Percentiles rank a stretch among this genome's conserved stretches.
Evolutionary conservation across 2,113 vertebrate species (phyloP).

Genomic region (Alaudala cheleensis): DNA sequence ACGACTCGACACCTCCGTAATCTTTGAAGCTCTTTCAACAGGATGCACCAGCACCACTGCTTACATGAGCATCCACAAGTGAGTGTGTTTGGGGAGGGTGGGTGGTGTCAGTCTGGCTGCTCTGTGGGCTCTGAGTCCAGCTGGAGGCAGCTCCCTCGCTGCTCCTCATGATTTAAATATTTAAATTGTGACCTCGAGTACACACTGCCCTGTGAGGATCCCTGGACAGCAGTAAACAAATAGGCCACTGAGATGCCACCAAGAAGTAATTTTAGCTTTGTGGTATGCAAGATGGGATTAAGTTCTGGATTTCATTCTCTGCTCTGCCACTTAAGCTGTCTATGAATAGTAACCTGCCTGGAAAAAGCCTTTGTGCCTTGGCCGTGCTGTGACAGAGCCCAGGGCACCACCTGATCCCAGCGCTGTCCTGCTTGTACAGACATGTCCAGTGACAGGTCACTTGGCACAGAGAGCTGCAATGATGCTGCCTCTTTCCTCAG

Average conservation of each 20-base stretch:
- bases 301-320: constrained; percentile 29
- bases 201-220: background rate
- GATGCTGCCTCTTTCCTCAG: background rate
- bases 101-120: background rate
- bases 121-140: background rate
- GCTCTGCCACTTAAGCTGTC: background rate
- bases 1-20: constrained; percentile 89
- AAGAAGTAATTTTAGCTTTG: constrained; percentile 21
- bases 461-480: background rate
- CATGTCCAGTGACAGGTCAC: background rate
- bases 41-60: constrained; percentile 96
- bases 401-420: background rate
- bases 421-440: background rate
- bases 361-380: background rate
- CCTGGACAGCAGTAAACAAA: background rate
- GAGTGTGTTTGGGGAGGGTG: constrained; percentile 13
- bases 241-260: background rate
- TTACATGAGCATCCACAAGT: constrained; percentile 99
- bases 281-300: background rate
- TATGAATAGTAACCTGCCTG: constrained; percentile 30
- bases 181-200: background rate
- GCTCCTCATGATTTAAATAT: background rate
- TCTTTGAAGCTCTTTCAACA: constrained; percentile 96
- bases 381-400: background rate
- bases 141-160: background rate